Conservation (phyloP, 92 coral and sea anemone genomes). For the Ricordea florida region DNA sequence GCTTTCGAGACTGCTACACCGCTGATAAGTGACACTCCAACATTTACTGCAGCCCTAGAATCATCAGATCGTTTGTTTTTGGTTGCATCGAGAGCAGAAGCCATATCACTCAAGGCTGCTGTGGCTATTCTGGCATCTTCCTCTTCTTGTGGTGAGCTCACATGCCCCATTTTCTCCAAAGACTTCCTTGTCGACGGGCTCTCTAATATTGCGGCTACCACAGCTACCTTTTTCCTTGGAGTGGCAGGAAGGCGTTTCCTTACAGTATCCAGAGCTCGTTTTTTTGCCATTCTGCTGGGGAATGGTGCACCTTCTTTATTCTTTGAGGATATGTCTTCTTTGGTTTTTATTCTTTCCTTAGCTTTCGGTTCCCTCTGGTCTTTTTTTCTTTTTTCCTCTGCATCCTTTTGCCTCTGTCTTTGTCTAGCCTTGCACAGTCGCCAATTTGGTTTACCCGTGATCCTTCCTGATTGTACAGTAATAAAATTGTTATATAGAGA, state of each 20-base stretch:
- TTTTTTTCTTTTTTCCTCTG: too few relatives aligned
- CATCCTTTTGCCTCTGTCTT: too few relatives aligned
- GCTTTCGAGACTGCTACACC: slow-evolving; percentile 5
- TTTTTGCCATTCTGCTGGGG: background rate
- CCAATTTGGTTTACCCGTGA: too few relatives aligned
- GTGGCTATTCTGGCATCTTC: slow-evolving; percentile 8
- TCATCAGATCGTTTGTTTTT: slow-evolving; percentile 34
- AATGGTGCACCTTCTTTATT: too few relatives aligned
- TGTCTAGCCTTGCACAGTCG: too few relatives aligned
- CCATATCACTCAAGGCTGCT: slow-evolving; percentile 9
- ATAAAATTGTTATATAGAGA: too few relatives aligned
- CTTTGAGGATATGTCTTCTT: too few relatives aligned
- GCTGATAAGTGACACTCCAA: slow-evolving; percentile 31
- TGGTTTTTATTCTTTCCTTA: too few relatives aligned
- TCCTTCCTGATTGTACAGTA: too few relatives aligned
- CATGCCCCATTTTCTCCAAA: background rate
- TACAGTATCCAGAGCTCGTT: background rate
- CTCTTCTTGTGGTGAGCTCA: slow-evolving; percentile 13
- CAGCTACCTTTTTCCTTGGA: background rate
- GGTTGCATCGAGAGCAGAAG: slow-evolving; percentile 1
- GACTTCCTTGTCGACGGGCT: background rate
- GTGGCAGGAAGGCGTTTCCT: background rate
- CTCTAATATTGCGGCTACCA: background rate
- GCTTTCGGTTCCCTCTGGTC: too few relatives aligned
- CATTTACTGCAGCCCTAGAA: slow-evolving; percentile 21